phyloP scores from a whole-genome alignment of 2,888 invertebrate genomes.

The Nyleta sp. region DNA sequence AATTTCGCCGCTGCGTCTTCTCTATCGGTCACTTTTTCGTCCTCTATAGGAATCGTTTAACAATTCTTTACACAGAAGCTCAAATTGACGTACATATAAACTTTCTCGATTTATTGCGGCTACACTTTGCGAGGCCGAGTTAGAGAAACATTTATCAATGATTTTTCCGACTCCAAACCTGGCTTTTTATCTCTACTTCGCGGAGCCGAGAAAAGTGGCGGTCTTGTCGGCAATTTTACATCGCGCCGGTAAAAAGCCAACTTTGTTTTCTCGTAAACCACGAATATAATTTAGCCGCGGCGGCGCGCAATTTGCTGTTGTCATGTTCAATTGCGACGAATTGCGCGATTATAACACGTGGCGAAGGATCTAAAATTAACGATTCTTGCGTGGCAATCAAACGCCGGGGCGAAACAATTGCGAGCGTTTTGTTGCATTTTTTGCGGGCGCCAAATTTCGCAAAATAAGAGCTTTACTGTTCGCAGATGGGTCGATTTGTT shows the following conservation, averaged over 20 bases:
- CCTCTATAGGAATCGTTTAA: too few species aligned
- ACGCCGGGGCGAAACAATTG: conserved; percentile 1
- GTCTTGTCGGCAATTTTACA: conserved; percentile 25
- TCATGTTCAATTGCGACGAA: conserved; percentile 31
- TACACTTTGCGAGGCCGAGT: background rate
- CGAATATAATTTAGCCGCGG: conserved; percentile 41
- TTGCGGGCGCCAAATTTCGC: conserved; percentile 16
- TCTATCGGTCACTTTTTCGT: background rate
- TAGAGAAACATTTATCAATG: background rate
- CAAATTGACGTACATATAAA: too few species aligned
- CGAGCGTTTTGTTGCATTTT: conserved; percentile 17
- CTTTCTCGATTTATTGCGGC: too few species aligned
- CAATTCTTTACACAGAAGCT: too few species aligned
- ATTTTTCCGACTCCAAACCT: background rate
- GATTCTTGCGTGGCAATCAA: conserved; percentile 8
- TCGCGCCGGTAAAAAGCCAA: conserved; percentile 29
- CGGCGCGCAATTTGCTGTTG: conserved; percentile 44
- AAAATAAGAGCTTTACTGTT: conserved; percentile 9
- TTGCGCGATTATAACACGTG: conserved; percentile 32
- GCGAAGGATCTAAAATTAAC: conserved; percentile 12
- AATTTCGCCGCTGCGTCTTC: background rate
- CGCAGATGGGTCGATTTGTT: conserved; percentile 17
- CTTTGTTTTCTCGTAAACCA: conserved; percentile 39
- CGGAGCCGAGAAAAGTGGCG: background rate
- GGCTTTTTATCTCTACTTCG: background rate